phyloP scores from a whole-genome alignment of 2,888 invertebrate genomes.

The Chrysina gloriosa region DNA sequence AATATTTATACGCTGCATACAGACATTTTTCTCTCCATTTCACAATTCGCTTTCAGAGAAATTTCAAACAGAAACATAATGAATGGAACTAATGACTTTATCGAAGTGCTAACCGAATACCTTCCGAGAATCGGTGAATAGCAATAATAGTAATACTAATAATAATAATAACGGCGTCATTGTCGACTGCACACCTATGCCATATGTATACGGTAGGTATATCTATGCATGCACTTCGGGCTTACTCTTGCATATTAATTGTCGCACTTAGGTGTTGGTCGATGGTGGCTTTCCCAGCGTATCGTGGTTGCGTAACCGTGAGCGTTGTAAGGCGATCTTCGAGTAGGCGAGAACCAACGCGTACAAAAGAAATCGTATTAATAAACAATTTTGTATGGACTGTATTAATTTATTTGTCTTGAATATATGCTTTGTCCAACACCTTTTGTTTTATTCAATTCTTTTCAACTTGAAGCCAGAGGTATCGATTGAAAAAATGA shows the following conservation, averaged over 20 bases:
- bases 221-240: constrained; percentile 12
- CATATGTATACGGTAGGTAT: not conserved
- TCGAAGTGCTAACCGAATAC: constrained; percentile 10
- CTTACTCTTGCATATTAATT: constrained; percentile 39
- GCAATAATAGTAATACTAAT: constrained; percentile 16
- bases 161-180: constrained; percentile 30
- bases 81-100: constrained; percentile 32
- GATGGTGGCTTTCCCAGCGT: constrained; percentile 33
- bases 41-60: constrained; percentile 28
- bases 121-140: constrained; percentile 29
- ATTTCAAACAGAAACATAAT: constrained; percentile 28
- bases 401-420: constrained; percentile 22
- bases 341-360: constrained; percentile 22
- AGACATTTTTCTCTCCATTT: not conserved
- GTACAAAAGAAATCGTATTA: constrained; percentile 33
- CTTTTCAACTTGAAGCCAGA: not conserved
- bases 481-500: not conserved
- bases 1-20: no score
- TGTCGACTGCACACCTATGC: constrained; percentile 33
- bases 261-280: constrained; percentile 35
- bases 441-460: constrained; percentile 12
- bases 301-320: constrained; percentile 33
- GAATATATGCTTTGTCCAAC: not conserved
- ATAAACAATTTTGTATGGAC: constrained; percentile 24
- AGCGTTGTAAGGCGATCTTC: constrained; percentile 35